Conservation (phyloP, 2,888 invertebrate genomes). For the Seira ritae region DNA sequence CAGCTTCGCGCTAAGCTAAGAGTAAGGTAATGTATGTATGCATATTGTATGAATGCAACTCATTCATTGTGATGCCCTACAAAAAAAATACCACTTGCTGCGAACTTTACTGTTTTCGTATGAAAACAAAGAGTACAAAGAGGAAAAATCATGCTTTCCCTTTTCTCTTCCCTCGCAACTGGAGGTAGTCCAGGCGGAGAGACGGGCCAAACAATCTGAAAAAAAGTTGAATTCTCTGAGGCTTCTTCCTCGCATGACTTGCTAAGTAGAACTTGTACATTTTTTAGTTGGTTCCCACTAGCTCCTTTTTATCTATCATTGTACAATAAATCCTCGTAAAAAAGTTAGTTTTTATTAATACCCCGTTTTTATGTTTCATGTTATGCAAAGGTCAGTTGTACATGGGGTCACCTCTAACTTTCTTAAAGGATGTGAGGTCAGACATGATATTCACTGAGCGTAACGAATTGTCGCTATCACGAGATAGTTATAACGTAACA, state of each 20-base stretch:
- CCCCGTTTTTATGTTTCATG: slow-evolving; percentile 16
- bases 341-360: slow-evolving; percentile 44
- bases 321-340: slow-evolving; percentile 36
- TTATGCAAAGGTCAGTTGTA: slow-evolving; percentile 38
- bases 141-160: slow-evolving; percentile 29
- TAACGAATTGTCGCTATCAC: background rate
- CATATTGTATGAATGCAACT: slow-evolving; percentile 24
- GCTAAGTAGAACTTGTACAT: slow-evolving; percentile 57
- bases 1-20: background rate
- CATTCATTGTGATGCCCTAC: slow-evolving; percentile 54
- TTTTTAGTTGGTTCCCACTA: slow-evolving; percentile 40
- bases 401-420: slow-evolving; percentile 43
- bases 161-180: slow-evolving; percentile 29
- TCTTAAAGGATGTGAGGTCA: slow-evolving; percentile 28
- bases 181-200: slow-evolving; percentile 56
- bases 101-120: slow-evolving; percentile 47
- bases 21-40: background rate
- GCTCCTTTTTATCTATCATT: slow-evolving; percentile 33
- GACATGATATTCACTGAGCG: slow-evolving; percentile 17
- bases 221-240: slow-evolving; percentile 57
- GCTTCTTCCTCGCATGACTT: slow-evolving; percentile 62
- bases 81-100: slow-evolving; percentile 61
- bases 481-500: too few relatives aligned
- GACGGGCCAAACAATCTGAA: slow-evolving; percentile 50
- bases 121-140: slow-evolving; percentile 9